These are phyloP conservation scores for Pluvialis apricaria DNA, from an alignment of 2,113 vertebrate genomes.

Conservation along the genomic window DNA sequence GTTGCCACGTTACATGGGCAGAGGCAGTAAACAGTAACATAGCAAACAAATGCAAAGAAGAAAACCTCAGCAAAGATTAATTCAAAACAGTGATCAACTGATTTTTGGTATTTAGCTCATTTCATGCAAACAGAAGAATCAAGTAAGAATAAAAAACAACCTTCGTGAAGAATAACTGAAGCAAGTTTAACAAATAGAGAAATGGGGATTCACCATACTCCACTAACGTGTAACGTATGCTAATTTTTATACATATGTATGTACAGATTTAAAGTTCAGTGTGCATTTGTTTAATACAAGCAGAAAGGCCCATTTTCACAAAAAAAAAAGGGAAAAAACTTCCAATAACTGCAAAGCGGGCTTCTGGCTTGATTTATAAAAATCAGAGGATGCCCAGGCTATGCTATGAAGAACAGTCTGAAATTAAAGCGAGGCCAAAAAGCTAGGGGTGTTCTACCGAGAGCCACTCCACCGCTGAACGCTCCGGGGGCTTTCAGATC, in stretches of 20 bases:
- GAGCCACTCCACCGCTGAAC: not conserved
- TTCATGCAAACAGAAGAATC: not conserved
- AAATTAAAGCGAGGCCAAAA: not conserved
- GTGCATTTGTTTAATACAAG: not conserved
- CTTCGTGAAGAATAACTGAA: not conserved
- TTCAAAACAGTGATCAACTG: not conserved
- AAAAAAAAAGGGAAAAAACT: not conserved
- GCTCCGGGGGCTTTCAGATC: not conserved
- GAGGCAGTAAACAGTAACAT: not conserved
- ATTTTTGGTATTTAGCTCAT: not conserved
- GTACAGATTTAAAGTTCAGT: not conserved
- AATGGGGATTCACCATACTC: not conserved
- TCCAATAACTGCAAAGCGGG: not conserved
- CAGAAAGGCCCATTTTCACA: not conserved
- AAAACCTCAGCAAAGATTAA: not conserved
- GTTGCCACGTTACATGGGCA: not conserved
- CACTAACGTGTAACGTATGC: not conserved
- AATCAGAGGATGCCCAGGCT: not conserved
- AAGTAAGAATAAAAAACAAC: not conserved
- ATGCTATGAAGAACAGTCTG: not conserved
- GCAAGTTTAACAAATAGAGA: not conserved
- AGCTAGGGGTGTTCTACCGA: not conserved
- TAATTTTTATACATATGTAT: not conserved
- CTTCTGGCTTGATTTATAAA: not conserved
- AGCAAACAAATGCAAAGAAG: not conserved